A percentile compares a stretch with the other conserved stretches of the same genome.
Evolutionary conservation across 2,113 vertebrate genomes (phyloP).

Genomic region (Dolichotis patagonum): DNA sequence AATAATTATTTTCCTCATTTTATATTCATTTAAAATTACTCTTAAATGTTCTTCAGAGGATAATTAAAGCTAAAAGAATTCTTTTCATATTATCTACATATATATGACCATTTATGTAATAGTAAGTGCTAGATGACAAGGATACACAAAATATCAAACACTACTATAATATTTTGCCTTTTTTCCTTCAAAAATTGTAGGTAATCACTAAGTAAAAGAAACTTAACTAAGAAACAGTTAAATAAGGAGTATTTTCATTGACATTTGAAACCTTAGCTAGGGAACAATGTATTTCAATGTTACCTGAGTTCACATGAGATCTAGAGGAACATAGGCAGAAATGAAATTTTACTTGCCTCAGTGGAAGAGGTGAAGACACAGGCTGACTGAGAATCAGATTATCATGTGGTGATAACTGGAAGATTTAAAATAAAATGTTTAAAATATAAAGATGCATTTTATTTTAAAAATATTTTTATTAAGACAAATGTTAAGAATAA

Average conservation of each 20-base stretch:
- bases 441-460: conserved; percentile 56
- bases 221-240: conserved; percentile 57
- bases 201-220: conserved; percentile 54
- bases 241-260: conserved; percentile 35
- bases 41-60: neutral
- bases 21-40: conserved; percentile 47
- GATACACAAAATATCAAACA: conserved; percentile 38
- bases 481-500: neutral
- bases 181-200: conserved; percentile 6
- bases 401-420: conserved; percentile 97
- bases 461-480: neutral
- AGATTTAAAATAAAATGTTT: conserved; percentile 69
- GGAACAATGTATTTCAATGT: conserved; percentile 36
- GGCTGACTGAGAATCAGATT: conserved; percentile 98
- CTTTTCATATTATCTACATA: neutral
- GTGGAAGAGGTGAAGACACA: conserved; percentile 96
- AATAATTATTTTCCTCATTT: conserved; percentile 51
- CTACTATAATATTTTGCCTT: neutral
- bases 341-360: conserved; percentile 90
- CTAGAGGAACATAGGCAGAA: conserved; percentile 45
- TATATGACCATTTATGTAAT: neutral
- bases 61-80: conserved; percentile 54
- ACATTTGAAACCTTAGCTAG: conserved; percentile 30
- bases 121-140: conserved; percentile 22
- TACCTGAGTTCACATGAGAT: neutral